A percentile compares a stretch with the other conserved stretches of the same genome.
Evolutionary conservation across 2,888 invertebrate genomes (phyloP).

Genomic region (Drosophila putrida): DNA sequence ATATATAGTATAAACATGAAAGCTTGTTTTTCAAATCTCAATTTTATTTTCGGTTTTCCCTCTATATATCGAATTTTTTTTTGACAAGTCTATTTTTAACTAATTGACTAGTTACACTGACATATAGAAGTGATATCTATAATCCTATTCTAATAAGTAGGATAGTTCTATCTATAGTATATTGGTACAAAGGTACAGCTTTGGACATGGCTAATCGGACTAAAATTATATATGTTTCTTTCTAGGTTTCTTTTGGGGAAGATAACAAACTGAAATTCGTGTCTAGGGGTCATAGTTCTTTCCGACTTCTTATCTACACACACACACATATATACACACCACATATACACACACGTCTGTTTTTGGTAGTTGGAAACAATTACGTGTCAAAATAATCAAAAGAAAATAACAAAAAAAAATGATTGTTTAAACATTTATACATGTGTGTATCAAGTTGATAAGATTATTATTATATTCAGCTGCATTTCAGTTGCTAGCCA

Average conservation of each 20-base stretch:
- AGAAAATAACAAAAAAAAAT: constrained; percentile 1
- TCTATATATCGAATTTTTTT: no score
- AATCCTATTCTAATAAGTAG: no score
- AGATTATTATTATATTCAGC: constrained; percentile 37
- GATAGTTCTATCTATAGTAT: constrained; percentile 3
- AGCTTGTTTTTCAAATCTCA: no score
- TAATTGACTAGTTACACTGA: no score
- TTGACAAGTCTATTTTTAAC: no score
- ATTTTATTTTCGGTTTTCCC: no score
- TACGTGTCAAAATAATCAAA: constrained; percentile 26
- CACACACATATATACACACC: neutral
- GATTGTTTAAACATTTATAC: constrained; percentile 6
- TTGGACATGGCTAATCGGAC: constrained; percentile 6
- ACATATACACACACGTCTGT: constrained; percentile 1
- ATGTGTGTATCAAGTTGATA: constrained; percentile 27
- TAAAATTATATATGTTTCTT: neutral
- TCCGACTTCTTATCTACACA: constrained; percentile 37
- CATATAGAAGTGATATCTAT: no score
- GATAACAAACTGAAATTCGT: constrained; percentile 40
- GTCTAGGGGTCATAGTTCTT: constrained; percentile 47
- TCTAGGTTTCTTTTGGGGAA: neutral
- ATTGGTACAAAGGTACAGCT: constrained; percentile 4
- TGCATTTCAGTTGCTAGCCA: constrained; percentile 44
- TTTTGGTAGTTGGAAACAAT: constrained; percentile 18
- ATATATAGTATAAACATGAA: no score